Base-by-base conservation (phyloP, 2,113 vertebrate species). In the Ptilorrhoa leucosticta region DNA sequence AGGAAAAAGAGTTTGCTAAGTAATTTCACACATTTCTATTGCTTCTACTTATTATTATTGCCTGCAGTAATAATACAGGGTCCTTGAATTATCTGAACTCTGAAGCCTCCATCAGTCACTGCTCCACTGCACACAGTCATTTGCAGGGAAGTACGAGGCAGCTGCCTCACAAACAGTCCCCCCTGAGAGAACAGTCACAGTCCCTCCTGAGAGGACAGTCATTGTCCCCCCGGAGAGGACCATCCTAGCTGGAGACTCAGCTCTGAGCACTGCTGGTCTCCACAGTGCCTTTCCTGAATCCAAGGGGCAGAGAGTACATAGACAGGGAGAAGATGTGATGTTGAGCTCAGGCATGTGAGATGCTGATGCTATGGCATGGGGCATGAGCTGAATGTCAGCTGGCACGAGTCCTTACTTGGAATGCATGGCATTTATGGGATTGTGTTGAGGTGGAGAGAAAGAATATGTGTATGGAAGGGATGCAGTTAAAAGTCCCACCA, bases 231-330 rank as follows among this genome's bases (percentile, higher is more conserved):
- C 15, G 10, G 15, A 50, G 85, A 53, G 30, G 10, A 47, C 21
- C 5, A 6, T 77, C 26, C n/a, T 33, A 31, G 56, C 44, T 45
- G 44, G 33, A 63, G 47, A 44, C 21, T 24, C 30, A 71, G 23
- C 26, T 71, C 56, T 73, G 64, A 53, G 54, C 4, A 1, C 50
- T 53, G 35, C 65, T 71, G 56, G 9, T 50, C 42, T 66, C 33
- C 33, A 7, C 0, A 0, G 39, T 24, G 51, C 63, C 53, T 80
- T 72, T 88, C 35, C 63, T 53, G 57, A 48, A 65, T 56, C 44
- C 2, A 0, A 0, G 2, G 42, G 47, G 12, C 61, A 58, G 22
- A 47, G 44, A 63, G 31, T 12, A 30, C 66, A 21, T 1, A n/a
- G 30, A 21, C 8, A 50, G 20, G 37, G 48, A 40, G 40, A 72